Base-by-base conservation (phyloP, 2,888 invertebrate genomes). In the Chorisops tibialis region DNA sequence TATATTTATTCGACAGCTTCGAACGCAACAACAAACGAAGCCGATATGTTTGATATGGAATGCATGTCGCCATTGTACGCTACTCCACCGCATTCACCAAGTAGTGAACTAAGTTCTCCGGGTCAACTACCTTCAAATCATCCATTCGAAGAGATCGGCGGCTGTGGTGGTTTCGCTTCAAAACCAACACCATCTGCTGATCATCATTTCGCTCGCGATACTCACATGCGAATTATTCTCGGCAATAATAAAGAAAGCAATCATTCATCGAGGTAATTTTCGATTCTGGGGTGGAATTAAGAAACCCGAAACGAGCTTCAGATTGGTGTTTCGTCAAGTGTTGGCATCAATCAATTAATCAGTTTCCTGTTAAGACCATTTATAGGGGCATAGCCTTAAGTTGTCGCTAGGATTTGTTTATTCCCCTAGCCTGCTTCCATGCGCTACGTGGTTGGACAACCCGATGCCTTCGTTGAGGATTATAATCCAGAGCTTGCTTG, bases 201-300 rank as follows among this genome's bases (percentile, higher is more conserved):
- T 76, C 88, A 88, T 37, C 92, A 92, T 74, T 92, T 91, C 80
- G 89, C 89, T 59, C 81, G 93, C n/a, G 93, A 93, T 74, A 92
- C 93, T 0, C 93, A 93, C 72, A 93, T 93, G 93, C 82, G 92
- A 66, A 93, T 93, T 67, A 93, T 93, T 69, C 78, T 93, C 66
- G 90, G 90, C 0, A 83, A 85, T 35, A 70, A 67, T 49, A 79
- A 78, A 61, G 78, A 78, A 61, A 75, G 72, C 66, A 78, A 75
- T 69, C 71, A 76, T 50, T 73, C 73, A 62, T 77, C 77, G 9
- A 72, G 75, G 78, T 77, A 60, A 70, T 65, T 38, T 39, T 5
- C 4, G 18, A n/a, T n/a, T n/a, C n/a, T n/a, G n/a, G n/a, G n/a
- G n/a, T n/a, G n/a, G n/a, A n/a, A n/a, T n/a, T n/a, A n/a, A n/a